Conservation (phyloP, 2,113 vertebrate genomes). For the Gambusia affinis region DNA sequence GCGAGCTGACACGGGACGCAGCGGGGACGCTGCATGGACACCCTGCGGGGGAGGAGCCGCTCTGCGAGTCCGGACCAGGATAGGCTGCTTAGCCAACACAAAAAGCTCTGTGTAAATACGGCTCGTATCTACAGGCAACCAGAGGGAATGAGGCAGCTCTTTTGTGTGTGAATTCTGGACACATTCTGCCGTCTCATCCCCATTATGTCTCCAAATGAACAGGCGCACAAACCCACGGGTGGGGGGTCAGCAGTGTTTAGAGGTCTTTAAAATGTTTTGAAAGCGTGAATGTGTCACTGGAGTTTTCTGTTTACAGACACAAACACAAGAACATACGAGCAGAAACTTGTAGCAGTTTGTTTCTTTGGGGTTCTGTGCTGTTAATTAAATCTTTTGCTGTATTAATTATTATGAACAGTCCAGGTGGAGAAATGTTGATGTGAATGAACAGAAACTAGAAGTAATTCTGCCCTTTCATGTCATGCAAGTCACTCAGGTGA, state of each 20-base stretch:
- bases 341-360: background rate
- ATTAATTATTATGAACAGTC: background rate
- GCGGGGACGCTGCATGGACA: slow-evolving; percentile 21
- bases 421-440: background rate
- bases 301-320: slow-evolving; percentile 41
- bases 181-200: slow-evolving; percentile 67
- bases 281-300: slow-evolving; percentile 49
- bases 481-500: background rate
- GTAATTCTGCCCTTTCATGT: background rate
- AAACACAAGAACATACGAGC: slow-evolving; percentile 17
- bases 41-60: slow-evolving; percentile 35
- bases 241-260: slow-evolving; percentile 45
- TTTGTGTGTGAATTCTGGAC: slow-evolving; percentile 70
- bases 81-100: slow-evolving; percentile 58
- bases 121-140: slow-evolving; percentile 74
- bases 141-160: slow-evolving; percentile 67
- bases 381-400: background rate
- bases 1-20: slow-evolving; percentile 33
- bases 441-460: background rate
- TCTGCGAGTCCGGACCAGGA: slow-evolving; percentile 32
- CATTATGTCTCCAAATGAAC: slow-evolving; percentile 50
- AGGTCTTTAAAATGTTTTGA: slow-evolving; percentile 44
- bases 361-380: background rate
- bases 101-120: slow-evolving; percentile 72
- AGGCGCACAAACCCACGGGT: slow-evolving; percentile 21